A percentile compares a stretch with the other conserved stretches of the same genome.
These are phyloP conservation scores for Erannis defoliaria DNA, from an alignment of 2,888 invertebrate genomes.

Conservation along the genomic window DNA sequence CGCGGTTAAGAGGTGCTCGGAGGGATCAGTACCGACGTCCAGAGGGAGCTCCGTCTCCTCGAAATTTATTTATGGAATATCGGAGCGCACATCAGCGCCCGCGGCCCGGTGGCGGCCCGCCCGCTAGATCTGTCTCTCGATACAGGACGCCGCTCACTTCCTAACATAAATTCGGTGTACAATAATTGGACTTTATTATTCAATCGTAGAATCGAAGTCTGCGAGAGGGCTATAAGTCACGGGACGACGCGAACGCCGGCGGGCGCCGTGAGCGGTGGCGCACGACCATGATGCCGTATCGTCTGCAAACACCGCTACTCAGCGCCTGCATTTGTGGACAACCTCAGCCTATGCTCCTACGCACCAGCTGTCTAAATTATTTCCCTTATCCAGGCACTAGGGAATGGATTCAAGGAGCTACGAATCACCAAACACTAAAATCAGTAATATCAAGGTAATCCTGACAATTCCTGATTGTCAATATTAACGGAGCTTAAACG, in stretches of 20 bases:
- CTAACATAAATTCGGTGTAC: constrained; percentile 85
- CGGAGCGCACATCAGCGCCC: constrained; percentile 68
- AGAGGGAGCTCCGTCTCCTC: constrained; percentile 54
- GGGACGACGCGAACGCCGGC: constrained; percentile 83
- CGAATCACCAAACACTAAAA: not conserved
- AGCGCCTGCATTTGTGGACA: constrained; percentile 18
- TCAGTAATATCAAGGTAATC: not conserved
- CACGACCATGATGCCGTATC: constrained; percentile 83
- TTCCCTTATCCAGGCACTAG: not conserved
- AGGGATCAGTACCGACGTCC: constrained; percentile 65
- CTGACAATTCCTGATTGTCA: too few relatives aligned
- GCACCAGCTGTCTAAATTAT: not conserved
- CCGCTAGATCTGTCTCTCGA: constrained; percentile 72
- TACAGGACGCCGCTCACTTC: constrained; percentile 83
- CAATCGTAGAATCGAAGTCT: constrained; percentile 85
- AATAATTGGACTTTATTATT: constrained; percentile 86
- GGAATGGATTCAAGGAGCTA: not conserved
- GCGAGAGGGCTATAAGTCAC: constrained; percentile 84
- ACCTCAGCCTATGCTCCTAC: constrained; percentile 15
- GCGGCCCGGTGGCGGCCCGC: constrained; percentile 65
- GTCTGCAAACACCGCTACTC: constrained; percentile 70
- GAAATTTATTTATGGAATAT: constrained; percentile 77
- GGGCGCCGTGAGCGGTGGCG: constrained; percentile 84
- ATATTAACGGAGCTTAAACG: too few relatives aligned
- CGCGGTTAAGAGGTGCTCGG: constrained; percentile 50